Evolutionary conservation across 2,888 invertebrate genomes (phyloP).

Genomic region (Xanthia togata): DNA sequence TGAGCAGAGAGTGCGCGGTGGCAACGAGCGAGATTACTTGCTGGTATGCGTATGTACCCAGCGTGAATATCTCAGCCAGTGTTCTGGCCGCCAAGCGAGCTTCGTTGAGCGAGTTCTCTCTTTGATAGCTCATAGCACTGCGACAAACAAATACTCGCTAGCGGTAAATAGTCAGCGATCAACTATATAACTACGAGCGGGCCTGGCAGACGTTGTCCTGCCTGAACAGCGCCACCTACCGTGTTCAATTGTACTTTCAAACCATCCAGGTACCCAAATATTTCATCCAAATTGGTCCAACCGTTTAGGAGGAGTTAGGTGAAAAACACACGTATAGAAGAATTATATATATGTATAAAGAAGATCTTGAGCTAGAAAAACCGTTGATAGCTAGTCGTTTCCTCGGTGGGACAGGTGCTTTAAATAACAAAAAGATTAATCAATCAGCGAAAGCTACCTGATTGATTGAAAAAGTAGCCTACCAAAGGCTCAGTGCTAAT

Average conservation of each 20-base stretch:
- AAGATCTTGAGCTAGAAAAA: neutral
- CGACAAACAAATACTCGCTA: neutral
- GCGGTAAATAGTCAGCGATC: neutral
- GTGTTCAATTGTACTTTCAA: too few species aligned
- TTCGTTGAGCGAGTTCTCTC: neutral
- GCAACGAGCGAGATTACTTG: neutral
- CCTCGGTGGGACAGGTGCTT: neutral
- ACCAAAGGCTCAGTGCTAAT: conserved; percentile 62
- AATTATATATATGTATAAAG: too few species aligned
- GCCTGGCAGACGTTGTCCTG: too few species aligned
- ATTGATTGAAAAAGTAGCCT: conserved; percentile 69
- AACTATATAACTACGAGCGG: too few species aligned
- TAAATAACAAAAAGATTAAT: conserved; percentile 40
- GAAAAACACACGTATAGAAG: too few species aligned
- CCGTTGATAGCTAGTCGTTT: neutral
- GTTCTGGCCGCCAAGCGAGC: neutral
- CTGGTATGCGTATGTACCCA: too few species aligned
- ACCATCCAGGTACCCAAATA: too few species aligned
- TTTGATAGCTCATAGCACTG: neutral
- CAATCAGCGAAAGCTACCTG: conserved; percentile 62
- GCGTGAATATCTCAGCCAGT: neutral
- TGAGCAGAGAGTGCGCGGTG: neutral
- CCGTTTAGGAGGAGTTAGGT: too few species aligned
- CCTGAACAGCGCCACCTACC: too few species aligned
- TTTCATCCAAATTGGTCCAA: too few species aligned